These are phyloP conservation scores for Gallinago media DNA, from an alignment of 2,113 vertebrate species.

Conservation along the genomic window DNA sequence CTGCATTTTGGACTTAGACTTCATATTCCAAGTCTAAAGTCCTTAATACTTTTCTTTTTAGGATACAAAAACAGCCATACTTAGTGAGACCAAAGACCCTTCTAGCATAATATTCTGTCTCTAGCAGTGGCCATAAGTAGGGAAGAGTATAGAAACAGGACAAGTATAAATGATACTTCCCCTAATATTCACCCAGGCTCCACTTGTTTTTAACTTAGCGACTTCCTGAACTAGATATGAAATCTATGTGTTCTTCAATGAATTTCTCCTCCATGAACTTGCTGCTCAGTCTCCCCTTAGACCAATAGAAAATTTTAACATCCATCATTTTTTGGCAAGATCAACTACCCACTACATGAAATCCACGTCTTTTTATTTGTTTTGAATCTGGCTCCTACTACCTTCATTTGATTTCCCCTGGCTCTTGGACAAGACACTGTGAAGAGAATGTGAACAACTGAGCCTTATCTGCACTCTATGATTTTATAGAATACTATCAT, in stretches of 20 bases:
- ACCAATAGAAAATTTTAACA: neutral
- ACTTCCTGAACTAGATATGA: neutral
- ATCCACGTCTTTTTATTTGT: neutral
- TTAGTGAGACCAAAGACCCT: neutral
- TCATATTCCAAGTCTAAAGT: neutral
- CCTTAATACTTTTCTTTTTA: neutral
- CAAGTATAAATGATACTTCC: neutral
- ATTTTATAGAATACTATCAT: conserved; percentile 18
- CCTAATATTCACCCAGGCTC: neutral
- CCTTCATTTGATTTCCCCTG: conserved; percentile 36
- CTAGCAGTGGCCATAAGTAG: neutral
- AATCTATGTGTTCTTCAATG: neutral
- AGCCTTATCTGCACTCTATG: conserved; percentile 8
- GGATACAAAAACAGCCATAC: neutral
- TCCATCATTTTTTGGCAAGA: neutral
- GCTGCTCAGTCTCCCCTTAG: neutral
- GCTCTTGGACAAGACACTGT: neutral
- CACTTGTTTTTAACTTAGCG: neutral
- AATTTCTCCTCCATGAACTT: neutral
- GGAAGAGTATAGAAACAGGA: neutral
- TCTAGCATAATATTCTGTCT: neutral
- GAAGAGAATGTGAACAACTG: neutral
- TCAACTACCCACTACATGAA: neutral
- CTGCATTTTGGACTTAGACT: neutral
- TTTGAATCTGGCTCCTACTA: neutral